Evolutionary conservation across 2,888 invertebrate species (phyloP).

Genomic region (Tipula lateralis): DNA sequence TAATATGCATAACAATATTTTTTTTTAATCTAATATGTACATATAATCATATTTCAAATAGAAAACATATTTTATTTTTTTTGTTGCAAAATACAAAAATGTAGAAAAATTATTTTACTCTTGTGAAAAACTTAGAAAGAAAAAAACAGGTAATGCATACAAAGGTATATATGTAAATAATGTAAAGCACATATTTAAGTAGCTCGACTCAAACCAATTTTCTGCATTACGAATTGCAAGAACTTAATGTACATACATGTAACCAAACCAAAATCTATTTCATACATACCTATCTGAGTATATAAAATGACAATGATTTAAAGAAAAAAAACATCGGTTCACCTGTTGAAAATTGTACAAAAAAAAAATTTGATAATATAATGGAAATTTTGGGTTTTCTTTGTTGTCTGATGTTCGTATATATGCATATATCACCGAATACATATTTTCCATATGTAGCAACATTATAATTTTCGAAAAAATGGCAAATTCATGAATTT

Average conservation of each 20-base stretch:
- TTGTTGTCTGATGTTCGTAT: not conserved
- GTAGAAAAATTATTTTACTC: not conserved
- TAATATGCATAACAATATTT: not conserved
- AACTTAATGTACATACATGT: not conserved
- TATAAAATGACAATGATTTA: not conserved
- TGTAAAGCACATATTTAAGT: not conserved
- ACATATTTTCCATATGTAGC: no score
- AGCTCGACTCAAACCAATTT: not conserved
- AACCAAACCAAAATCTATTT: not conserved
- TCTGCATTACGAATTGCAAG: not conserved
- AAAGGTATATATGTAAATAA: not conserved
- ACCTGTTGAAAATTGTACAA: not conserved
- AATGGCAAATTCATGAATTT: not conserved
- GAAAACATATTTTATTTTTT: not conserved
- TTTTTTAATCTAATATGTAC: not conserved
- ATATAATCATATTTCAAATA: slow-evolving; percentile 16
- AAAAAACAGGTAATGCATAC: not conserved
- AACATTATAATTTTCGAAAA: not conserved
- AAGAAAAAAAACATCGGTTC: not conserved
- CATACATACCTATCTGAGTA: not conserved
- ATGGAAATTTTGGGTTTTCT: not conserved
- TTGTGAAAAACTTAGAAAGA: not conserved
- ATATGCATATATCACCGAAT: not conserved
- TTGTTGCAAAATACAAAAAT: not conserved
- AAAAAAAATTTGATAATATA: not conserved